Base-by-base conservation (phyloP, 2,888 invertebrate species). In the Epinotia brunnichana region DNA sequence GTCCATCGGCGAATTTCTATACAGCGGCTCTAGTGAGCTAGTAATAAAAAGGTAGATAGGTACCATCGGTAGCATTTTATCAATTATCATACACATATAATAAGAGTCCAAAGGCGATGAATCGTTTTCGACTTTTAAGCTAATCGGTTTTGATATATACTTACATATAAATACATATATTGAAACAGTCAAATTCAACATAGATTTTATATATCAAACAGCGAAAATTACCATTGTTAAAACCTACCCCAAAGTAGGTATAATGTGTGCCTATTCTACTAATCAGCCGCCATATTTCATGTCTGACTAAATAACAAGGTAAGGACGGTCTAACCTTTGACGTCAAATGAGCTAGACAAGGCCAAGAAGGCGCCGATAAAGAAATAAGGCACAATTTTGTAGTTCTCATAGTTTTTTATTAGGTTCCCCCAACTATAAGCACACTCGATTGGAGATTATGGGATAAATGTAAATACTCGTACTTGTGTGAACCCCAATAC, bases 311-410 rank as follows among this genome's bases (percentile, higher is more conserved):
- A 71, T 66, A 66, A 60, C 19, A 67, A 72, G 64, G 69, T 59
- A 74, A 66, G 75, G 74, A 78, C 77, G 79, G 76, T 75, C 77
- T 77, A 77, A 80, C 61, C 66, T 71, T 68, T 80, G 77, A 80
- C 77, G 77, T 81, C 78, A 78, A 60, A 78, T 69, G 29, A 73
- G 75, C 56, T 64, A 63, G 62, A 67, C 74, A 78, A 79, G 76
- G 77, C 73, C 74, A 76, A 73, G 75, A 51, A 63, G 69, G 41
- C 64, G 64, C 67, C 77, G 66, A 75, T 76, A 77, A 76, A 77
- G 67, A 70, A 75, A 77, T 77, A 75, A 78, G 9, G 35, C 35
- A 35, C 35, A 76, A 76, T 35, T 24, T 24, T 17, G 35, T 61
- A 29, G 41, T 48, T 53, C 56, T 64, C 35, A 29, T 53, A 41